Percentiles rank a stretch among this genome's conserved stretches.
These are phyloP conservation scores for Anguilla megastoma DNA, from an alignment of 2,797 vertebrate genomes.

Conservation along the genomic window DNA sequence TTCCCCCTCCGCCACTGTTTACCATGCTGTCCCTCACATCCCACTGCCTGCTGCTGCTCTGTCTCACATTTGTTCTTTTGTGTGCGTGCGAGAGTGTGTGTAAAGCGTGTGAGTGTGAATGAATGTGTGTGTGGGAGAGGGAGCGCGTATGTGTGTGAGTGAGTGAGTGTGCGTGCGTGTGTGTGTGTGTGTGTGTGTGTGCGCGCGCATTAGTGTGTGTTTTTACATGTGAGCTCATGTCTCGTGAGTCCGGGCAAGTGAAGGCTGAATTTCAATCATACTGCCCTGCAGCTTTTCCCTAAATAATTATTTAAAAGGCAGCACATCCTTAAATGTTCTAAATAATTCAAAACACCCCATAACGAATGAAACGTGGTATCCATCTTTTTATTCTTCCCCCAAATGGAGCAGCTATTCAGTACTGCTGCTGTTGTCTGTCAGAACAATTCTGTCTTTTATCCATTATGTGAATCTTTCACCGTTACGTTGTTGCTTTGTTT, in stretches of 20 bases:
- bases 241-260: neutral
- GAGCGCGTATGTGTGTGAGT: neutral
- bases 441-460: neutral
- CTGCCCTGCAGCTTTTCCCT: slow-evolving; percentile 14
- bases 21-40: neutral
- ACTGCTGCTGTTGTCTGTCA: neutral
- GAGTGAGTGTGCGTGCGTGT: neutral
- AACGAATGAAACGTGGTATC: neutral
- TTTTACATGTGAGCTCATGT: neutral
- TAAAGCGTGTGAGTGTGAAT: neutral
- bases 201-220: neutral
- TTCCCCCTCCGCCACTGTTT: neutral
- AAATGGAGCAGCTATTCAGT: neutral
- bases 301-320: slow-evolving; percentile 14
- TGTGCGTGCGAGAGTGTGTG: neutral
- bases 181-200: neutral
- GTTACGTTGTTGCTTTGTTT: neutral
- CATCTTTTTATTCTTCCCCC: neutral
- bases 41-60: neutral
- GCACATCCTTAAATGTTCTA: neutral
- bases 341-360: slow-evolving; percentile 17
- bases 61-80: neutral
- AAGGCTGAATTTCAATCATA: slow-evolving; percentile 24
- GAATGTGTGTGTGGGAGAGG: neutral
- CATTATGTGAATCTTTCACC: neutral